Evolutionary conservation across 2,888 invertebrate species (phyloP).

Genomic region (Autographa pulchrina): DNA sequence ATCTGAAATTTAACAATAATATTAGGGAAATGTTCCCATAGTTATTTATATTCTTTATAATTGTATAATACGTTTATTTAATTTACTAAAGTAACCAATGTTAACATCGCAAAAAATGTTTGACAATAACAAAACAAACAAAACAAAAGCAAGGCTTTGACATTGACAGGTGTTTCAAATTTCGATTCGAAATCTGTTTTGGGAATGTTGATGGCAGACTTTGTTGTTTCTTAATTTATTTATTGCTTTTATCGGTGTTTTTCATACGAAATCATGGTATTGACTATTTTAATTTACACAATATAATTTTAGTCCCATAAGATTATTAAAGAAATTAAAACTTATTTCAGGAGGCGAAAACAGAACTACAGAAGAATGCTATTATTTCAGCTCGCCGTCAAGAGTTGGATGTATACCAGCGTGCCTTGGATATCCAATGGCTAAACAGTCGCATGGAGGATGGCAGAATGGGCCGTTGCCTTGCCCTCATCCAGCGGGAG

Average conservation of each 20-base stretch:
- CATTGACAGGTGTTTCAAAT: neutral
- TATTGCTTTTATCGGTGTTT: constrained; percentile 1
- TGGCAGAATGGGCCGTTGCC: constrained; percentile 80
- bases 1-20: neutral
- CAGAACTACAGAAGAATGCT: constrained; percentile 78
- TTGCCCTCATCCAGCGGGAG: constrained; percentile 79
- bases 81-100: no score
- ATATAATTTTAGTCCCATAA: neutral
- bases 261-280: constrained; percentile 9
- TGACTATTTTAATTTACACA: neutral
- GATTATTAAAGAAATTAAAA: neutral
- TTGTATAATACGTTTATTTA: no score
- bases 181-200: neutral
- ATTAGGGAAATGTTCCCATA: no score
- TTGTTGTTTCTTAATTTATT: constrained; percentile 1
- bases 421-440: constrained; percentile 81
- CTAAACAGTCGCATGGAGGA: constrained; percentile 83
- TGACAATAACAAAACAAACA: neutral
- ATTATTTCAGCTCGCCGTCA: constrained; percentile 68
- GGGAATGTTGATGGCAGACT: neutral
- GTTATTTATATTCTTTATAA: neutral
- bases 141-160: neutral
- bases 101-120: no score
- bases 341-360: constrained; percentile 73
- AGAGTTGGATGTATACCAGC: constrained; percentile 75